Evolutionary conservation across 2,113 vertebrate genomes (phyloP), one percentile per base, ranked within the genome.

Genomic region (Pluvianellus socialis): DNA sequence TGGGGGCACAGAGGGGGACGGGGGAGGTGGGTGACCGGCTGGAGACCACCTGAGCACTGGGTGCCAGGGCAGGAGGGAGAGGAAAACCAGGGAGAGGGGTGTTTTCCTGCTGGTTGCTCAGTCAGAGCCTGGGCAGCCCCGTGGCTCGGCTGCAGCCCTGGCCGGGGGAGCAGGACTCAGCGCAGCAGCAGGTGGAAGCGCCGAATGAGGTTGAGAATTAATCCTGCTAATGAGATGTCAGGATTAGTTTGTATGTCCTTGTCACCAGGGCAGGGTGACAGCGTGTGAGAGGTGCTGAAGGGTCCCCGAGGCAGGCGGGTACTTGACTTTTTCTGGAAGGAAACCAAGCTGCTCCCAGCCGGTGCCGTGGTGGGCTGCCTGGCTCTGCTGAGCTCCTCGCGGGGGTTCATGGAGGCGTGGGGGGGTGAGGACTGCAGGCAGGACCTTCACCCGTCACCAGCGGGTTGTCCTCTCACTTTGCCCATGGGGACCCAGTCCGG

Each of bases 211-310:
- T 8, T 65, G 75, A 15, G 85, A 88, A 89, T 88, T 50, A 86
- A 74, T 79, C 62, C 91, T 86, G 81, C 85, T 95, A 91, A 96
- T 93, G 92, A 95, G 91, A 58, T 42, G 84, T 93, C 94, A 85
- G 68, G 70, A 67, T 71, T 22, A n/a, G 94, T 97, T 94, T 95
- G 94, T 32, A 7, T 79, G 87, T 35, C 90, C 94, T 95, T 94
- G 94, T 96, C 92, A 80, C n/a, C 16, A 4, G 28, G 77, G 73
- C 70, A 83, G 83, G 76, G 70, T 44, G 70, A 61, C 73, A 28
- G 79, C 0, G 4, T n/a, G 52, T 16, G 50, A 80, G 76, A 81
- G 65, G 74, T 24, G 68, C 65, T 66, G 65, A 49, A 35, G 76
- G 59, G 47, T 75, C 75, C 88, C 76, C 0, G 3, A 26, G 42